These are phyloP conservation scores for Coenobita brevimanus DNA, from an alignment of 1,140 invertebrate genomes.

Conservation along the genomic window DNA sequence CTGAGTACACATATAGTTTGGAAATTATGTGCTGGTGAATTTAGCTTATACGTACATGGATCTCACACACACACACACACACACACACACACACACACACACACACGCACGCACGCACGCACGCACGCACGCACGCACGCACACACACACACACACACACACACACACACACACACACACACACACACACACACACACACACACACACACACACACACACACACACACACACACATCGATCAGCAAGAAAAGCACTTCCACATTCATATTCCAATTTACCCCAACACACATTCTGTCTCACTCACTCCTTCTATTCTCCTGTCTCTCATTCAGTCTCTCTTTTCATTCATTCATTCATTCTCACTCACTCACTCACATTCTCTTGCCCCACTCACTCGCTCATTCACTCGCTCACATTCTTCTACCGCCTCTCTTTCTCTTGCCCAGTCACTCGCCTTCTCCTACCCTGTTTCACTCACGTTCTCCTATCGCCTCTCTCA, in stretches of 20 bases:
- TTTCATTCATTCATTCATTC: not conserved
- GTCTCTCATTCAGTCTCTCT: not conserved
- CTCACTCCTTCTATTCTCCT: not conserved
- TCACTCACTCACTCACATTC: not conserved
- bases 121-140: not conserved
- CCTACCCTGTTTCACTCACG: no score
- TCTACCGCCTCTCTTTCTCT: not conserved
- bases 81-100: not conserved
- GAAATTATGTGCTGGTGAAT: no score
- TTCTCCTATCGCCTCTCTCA: not conserved
- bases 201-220: not conserved
- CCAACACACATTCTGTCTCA: no score
- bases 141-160: not conserved
- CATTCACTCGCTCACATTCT: not conserved
- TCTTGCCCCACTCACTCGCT: no score
- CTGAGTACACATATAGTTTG: no score
- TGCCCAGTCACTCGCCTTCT: no score
- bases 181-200: slow-evolving; percentile 5
- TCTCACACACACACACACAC: no score
- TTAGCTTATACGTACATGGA: not conserved
- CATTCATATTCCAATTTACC: not conserved
- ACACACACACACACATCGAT: not conserved
- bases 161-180: not conserved
- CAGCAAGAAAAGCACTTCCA: not conserved
- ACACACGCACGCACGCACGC: not conserved